phyloP scores from a whole-genome alignment of 2,888 invertebrate species.

The Epicampocera succincta region DNA sequence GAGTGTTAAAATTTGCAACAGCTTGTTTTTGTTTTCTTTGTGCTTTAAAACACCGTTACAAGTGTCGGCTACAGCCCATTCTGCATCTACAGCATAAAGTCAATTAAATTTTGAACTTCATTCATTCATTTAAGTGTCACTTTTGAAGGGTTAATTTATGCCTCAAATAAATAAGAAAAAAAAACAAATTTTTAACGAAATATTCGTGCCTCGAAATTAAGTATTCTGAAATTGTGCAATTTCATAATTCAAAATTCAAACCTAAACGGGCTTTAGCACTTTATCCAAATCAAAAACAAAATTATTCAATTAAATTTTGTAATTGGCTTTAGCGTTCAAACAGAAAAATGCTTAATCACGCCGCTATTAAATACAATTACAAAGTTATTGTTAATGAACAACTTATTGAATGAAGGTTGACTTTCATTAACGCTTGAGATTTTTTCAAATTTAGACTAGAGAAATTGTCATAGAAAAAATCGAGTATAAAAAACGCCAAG shows the following conservation, averaged over 20 bases:
- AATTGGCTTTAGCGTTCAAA: slow-evolving; percentile 51
- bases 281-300: not conserved
- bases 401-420: slow-evolving; percentile 27
- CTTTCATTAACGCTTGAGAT: slow-evolving; percentile 26
- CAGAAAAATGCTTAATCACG: slow-evolving; percentile 46
- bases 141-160: slow-evolving; percentile 68
- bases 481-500: no score
- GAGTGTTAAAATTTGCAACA: slow-evolving; percentile 60
- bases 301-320: slow-evolving; percentile 24
- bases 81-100: slow-evolving; percentile 30
- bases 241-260: no score
- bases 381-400: slow-evolving; percentile 39
- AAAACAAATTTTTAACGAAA: not conserved
- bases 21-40: slow-evolving; percentile 43
- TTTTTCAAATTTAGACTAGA: not conserved
- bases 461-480: no score
- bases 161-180: slow-evolving; percentile 14
- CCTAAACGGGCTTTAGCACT: slow-evolving; percentile 4
- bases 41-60: not conserved
- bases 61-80: slow-evolving; percentile 14
- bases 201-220: not conserved
- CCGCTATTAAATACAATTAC: slow-evolving; percentile 49
- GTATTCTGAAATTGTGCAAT: not conserved
- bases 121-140: slow-evolving; percentile 53
- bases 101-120: slow-evolving; percentile 65